Base-by-base conservation (phyloP, 2,888 invertebrate species). In the Eupeodes latifasciatus region DNA sequence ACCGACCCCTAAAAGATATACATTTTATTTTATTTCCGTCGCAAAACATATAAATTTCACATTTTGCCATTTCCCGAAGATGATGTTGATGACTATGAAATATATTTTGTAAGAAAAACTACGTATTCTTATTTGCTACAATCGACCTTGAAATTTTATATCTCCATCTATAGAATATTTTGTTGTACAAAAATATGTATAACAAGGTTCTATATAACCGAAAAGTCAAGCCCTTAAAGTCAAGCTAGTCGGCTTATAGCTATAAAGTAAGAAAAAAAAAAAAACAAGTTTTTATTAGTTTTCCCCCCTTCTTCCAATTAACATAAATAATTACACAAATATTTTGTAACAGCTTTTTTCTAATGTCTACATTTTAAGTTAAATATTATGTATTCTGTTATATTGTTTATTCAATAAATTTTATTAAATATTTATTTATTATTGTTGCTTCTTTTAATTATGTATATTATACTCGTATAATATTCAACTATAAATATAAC, bases 121-220 rank as follows among this genome's bases (percentile, higher is more conserved):
- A 53, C 9, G 62, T 53, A 11, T 61, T 66, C 47, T n/a, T 34
- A 36, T 5, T 51, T 19, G 55, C 19, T 27, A 3, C 19, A 7
- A 11, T 49, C 40, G 59, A 55, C 64, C 76, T 76, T 76, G 76
- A 47, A 44, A 76, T 57, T 66, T 55, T 40, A 40, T 76, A 47
- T 66, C 55, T 53, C 16, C 55, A 44, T 55, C 66, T 27, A 27
- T 3, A 27, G 27, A 27, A 27, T 1, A 27, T 27, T 55, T 66
- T 57, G 57, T 55, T 57, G 55, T 40, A 3, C 55, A 27, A 27
- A 27, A 27, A 27, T n/a, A n/a, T n/a, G n/a, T 27, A 27, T 9
- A 7, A 55, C 55, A 44, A 40, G 40, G 40, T 40, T 40, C 40
- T 47, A 55, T 64, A 40, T 27, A 55, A 55, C 55, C 44, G 14